A percentile compares a stretch with the other conserved stretches of the same genome.
phyloP scores from a whole-genome alignment of 2,888 invertebrate species.

The Pomacea canaliculata region DNA sequence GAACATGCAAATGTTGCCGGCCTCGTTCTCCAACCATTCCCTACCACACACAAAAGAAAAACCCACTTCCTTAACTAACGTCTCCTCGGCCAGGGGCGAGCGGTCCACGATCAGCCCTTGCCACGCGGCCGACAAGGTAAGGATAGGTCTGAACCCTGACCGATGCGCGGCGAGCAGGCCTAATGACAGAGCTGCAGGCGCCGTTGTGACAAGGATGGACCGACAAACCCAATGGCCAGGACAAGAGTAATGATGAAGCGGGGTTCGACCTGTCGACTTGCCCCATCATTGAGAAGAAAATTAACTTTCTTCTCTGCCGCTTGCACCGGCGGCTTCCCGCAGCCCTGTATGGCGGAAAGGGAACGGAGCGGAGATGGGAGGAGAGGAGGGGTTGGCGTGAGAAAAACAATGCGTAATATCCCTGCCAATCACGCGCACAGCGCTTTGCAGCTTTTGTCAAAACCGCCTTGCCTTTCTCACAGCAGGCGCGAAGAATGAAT shows the following conservation, averaged over 20 bases:
- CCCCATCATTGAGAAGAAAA: slow-evolving; percentile 23
- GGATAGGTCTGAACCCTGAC: slow-evolving; percentile 10
- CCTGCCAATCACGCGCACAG: too few species aligned
- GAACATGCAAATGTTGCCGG: slow-evolving; percentile 19
- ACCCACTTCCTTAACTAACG: too few species aligned
- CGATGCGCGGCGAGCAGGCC: slow-evolving; percentile 10
- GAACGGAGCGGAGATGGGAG: too few species aligned
- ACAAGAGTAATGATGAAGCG: slow-evolving; percentile 17
- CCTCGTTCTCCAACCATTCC: not conserved
- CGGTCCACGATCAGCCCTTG: too few species aligned
- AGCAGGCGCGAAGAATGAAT: too few species aligned
- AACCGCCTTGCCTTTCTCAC: too few species aligned
- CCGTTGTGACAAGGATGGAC: slow-evolving; percentile 23
- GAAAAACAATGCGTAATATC: too few species aligned
- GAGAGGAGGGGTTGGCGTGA: too few species aligned
- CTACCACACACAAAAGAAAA: too few species aligned
- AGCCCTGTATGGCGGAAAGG: not conserved
- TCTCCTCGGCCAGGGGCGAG: too few species aligned
- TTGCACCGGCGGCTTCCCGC: not conserved
- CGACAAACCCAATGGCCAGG: slow-evolving; percentile 11
- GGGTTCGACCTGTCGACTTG: slow-evolving; percentile 14
- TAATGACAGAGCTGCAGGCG: slow-evolving; percentile 22
- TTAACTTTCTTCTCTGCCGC: slow-evolving; percentile 20
- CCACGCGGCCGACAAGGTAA: slow-evolving; percentile 2
- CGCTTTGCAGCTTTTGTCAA: too few species aligned